Evolutionary conservation across 2,797 vertebrate genomes (phyloP).

Genomic region (Cottoperca gobio): DNA sequence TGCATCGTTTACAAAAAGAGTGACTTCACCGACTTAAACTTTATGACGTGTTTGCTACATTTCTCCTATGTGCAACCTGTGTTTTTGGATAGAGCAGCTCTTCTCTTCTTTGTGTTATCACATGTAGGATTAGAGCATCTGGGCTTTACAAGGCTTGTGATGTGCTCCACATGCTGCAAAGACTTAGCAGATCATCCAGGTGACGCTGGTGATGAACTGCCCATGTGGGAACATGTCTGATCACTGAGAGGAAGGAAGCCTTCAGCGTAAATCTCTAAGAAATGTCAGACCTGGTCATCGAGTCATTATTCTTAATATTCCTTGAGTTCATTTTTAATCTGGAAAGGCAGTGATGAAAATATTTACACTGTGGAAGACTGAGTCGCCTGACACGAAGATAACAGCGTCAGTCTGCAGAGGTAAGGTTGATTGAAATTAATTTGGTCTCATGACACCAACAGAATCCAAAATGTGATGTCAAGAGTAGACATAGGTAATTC

Average conservation of each 20-base stretch:
- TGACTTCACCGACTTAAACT: constrained; percentile 31
- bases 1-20: not conserved
- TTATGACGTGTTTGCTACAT: constrained; percentile 48
- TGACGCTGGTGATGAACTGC: constrained; percentile 44
- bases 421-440: constrained; percentile 56
- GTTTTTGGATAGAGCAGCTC: constrained; percentile 36
- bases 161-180: constrained; percentile 36
- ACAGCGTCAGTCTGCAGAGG: constrained; percentile 16
- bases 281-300: constrained; percentile 18
- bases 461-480: constrained; percentile 35
- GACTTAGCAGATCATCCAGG: constrained; percentile 47
- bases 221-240: constrained; percentile 31
- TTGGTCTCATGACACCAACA: constrained; percentile 32
- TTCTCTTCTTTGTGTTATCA: constrained; percentile 23
- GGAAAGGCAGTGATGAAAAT: constrained; percentile 23
- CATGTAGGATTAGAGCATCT: constrained; percentile 33
- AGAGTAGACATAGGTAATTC: constrained; percentile 26
- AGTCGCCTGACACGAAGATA: constrained; percentile 26
- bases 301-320: constrained; percentile 10
- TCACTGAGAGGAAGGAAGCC: constrained; percentile 1
- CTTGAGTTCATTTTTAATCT: constrained; percentile 15
- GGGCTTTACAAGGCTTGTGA: constrained; percentile 33
- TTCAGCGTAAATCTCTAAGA: constrained; percentile 14
- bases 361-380: constrained; percentile 27
- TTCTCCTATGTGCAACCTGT: constrained; percentile 14